Conservation (phyloP, 2,888 invertebrate species). For the Azorinus chamasolen region DNA sequence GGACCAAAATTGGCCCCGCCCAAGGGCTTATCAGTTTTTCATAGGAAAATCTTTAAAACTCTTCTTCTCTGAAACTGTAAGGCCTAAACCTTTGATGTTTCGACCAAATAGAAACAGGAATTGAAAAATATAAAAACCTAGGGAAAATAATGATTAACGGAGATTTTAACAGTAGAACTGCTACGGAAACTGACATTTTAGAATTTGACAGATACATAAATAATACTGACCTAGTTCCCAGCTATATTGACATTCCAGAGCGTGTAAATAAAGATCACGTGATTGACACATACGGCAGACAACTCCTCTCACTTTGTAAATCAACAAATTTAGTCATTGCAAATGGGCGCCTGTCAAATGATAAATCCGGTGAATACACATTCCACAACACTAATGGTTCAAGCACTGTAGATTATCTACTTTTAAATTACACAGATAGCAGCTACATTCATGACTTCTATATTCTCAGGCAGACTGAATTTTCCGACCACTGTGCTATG, state of each 20-base stretch:
- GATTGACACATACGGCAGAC: constrained; percentile 2
- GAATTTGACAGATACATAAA: constrained; percentile 1
- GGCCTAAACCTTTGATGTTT: too few species aligned
- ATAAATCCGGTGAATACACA: background rate
- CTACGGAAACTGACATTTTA: constrained; percentile 2
- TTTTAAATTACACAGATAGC: background rate
- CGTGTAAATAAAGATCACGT: constrained; percentile 7
- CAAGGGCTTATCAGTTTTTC: too few species aligned
- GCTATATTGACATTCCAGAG: background rate
- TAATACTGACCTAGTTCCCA: background rate
- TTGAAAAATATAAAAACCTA: background rate
- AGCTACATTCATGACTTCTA: background rate
- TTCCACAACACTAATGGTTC: background rate
- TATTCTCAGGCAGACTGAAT: background rate
- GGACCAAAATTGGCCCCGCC: too few species aligned
- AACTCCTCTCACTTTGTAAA: background rate
- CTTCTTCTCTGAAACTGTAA: too few species aligned
- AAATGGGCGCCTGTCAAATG: constrained; percentile 3
- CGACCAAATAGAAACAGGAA: constrained; percentile 3
- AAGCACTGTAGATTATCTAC: constrained; percentile 11
- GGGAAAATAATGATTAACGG: background rate
- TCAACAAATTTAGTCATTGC: constrained; percentile 1
- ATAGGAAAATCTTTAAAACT: too few species aligned
- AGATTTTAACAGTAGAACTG: constrained; percentile 8
- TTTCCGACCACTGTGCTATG: background rate